Percentiles rank a stretch among this genome's conserved stretches.
These are phyloP conservation scores for Heliconius melpomene DNA, from an alignment of 1,140 invertebrate genomes.

Conservation along the genomic window DNA sequence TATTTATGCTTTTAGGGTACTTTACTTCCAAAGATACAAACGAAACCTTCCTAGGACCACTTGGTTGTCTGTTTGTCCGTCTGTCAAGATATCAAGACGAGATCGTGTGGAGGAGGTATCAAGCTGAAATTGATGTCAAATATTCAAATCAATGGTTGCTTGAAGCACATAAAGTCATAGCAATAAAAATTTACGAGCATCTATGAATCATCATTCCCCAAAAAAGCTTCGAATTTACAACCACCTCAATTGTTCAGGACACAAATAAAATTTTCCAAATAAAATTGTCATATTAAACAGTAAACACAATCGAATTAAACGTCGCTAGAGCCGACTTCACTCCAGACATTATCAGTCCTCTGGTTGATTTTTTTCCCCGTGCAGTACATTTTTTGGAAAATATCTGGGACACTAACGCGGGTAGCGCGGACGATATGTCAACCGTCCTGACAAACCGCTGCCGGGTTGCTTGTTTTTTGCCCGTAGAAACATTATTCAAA, in stretches of 20 bases:
- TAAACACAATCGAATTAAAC: constrained; percentile 19
- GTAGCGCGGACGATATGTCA: constrained; percentile 55
- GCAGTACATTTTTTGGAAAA: constrained; percentile 35
- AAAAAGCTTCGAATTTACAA: no score
- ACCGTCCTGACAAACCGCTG: constrained; percentile 52
- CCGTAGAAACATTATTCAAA: constrained; percentile 44
- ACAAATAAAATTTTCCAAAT: background rate
- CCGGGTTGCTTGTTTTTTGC: constrained; percentile 37
- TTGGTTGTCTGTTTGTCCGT: no score
- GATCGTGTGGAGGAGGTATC: no score
- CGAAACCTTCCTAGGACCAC: no score
- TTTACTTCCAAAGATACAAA: no score
- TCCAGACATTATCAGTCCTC: constrained; percentile 42
- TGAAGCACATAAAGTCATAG: no score
- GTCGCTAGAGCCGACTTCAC: constrained; percentile 33
- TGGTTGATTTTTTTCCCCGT: constrained; percentile 29
- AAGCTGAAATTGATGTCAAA: no score
- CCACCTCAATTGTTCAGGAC: background rate
- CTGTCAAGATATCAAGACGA: no score
- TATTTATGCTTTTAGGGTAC: no score
- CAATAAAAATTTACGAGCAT: no score
- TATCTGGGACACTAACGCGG: constrained; percentile 38
- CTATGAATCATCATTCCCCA: no score
- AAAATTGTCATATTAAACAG: constrained; percentile 9
- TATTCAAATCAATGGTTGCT: no score